These are phyloP conservation scores for Brachionus asplanchnoidis DNA, from an alignment of 1,140 invertebrate species.

Conservation along the genomic window DNA sequence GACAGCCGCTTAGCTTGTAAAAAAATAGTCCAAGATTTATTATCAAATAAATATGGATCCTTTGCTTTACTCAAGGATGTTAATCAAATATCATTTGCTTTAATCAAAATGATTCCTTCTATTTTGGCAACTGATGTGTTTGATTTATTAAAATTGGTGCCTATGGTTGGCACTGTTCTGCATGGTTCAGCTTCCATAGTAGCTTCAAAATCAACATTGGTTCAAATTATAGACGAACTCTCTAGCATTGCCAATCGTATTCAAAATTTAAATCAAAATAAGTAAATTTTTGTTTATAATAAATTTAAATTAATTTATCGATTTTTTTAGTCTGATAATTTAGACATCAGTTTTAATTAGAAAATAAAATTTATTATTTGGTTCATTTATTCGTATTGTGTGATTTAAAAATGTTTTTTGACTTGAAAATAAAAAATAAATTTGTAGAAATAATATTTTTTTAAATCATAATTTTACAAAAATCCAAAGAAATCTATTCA, in stretches of 20 bases:
- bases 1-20: background rate
- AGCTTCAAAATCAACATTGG: background rate
- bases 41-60: background rate
- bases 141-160: background rate
- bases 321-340: background rate
- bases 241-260: background rate
- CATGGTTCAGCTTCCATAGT: constrained; percentile 5
- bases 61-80: background rate
- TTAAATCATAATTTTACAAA: no score
- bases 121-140: background rate
- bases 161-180: background rate
- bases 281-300: background rate
- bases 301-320: background rate
- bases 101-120: background rate
- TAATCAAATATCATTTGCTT: background rate
- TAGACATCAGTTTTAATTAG: no score
- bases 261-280: constrained; percentile 1
- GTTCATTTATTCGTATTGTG: no score
- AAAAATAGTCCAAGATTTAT: background rate
- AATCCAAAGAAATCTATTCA: no score
- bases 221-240: constrained; percentile 6
- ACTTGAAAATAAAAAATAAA: no score
- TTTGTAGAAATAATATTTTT: no score
- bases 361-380: no score
- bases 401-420: no score